These are phyloP conservation scores for Microtus ochrogaster DNA, from an alignment of 2,113 vertebrate genomes.

Conservation along the genomic window DNA sequence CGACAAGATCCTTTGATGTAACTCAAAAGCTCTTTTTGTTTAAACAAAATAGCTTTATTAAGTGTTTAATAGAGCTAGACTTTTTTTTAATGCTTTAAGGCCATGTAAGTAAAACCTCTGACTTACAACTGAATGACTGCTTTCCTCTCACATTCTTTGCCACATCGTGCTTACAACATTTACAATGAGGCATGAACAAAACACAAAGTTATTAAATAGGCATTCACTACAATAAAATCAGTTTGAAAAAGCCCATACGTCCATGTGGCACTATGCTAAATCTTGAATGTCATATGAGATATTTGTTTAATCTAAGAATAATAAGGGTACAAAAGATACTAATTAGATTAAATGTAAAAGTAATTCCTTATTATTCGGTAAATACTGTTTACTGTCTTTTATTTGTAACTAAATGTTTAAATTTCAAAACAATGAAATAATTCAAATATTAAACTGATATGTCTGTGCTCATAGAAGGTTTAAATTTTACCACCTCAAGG, in stretches of 20 bases:
- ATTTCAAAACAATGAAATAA: constrained; percentile 43
- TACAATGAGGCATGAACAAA: not conserved
- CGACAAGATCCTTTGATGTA: not conserved
- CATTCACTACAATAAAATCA: not conserved
- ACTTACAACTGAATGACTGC: not conserved
- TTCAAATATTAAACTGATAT: constrained; percentile 19
- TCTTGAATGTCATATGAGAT: not conserved
- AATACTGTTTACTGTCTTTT: not conserved
- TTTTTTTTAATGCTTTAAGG: not conserved
- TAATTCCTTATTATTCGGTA: not conserved
- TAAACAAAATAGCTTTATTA: not conserved
- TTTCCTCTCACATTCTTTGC: not conserved
- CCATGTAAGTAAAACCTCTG: not conserved
- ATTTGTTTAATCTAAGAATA: constrained; percentile 29
- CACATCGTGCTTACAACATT: not conserved
- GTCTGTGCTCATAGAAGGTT: not conserved
- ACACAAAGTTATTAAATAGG: not conserved
- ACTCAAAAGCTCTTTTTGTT: not conserved
- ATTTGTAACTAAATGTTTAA: not conserved
- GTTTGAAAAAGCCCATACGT: not conserved
- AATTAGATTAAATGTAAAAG: not conserved
- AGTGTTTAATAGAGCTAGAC: not conserved
- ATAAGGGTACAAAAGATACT: not conserved
- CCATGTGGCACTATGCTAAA: not conserved
- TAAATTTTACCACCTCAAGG: not conserved